Evolutionary conservation across 2,888 invertebrate genomes (phyloP).

Genomic region (Pristionchus arcanus): DNA sequence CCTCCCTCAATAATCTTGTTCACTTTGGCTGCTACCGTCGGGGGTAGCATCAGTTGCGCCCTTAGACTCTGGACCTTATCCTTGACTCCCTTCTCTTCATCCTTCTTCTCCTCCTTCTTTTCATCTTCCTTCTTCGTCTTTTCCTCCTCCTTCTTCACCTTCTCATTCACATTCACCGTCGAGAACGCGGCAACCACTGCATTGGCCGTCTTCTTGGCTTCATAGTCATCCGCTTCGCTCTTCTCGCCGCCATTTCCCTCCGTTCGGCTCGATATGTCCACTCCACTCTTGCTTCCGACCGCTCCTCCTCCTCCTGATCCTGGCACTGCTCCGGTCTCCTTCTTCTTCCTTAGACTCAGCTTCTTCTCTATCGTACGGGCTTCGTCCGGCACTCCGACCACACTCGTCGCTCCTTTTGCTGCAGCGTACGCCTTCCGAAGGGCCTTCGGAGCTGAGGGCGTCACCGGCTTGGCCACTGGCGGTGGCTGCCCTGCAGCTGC

Average conservation of each 20-base stretch:
- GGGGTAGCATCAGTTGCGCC: slow-evolving; percentile 75
- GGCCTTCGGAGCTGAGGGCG: slow-evolving; percentile 65
- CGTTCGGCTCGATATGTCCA: slow-evolving; percentile 56
- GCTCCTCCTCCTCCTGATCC: slow-evolving; percentile 49
- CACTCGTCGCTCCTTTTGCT: slow-evolving; percentile 69
- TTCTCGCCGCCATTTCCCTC: slow-evolving; percentile 57
- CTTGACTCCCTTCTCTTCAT: slow-evolving; percentile 24
- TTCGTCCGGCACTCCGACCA: slow-evolving; percentile 64
- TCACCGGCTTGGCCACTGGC: slow-evolving; percentile 54
- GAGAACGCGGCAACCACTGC: slow-evolving; percentile 77
- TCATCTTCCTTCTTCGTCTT: slow-evolving; percentile 37
- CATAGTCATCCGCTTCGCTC: slow-evolving; percentile 71
- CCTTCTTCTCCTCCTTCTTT: slow-evolving; percentile 42
- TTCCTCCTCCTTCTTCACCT: slow-evolving; percentile 55
- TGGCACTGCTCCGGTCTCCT: slow-evolving; percentile 55
- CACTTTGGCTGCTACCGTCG: slow-evolving; percentile 76
- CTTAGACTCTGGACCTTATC: slow-evolving; percentile 64
- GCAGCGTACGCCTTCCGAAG: slow-evolving; percentile 69
- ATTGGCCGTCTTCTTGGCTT: slow-evolving; percentile 77
- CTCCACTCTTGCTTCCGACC: slow-evolving; percentile 64
- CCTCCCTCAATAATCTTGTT: slow-evolving; percentile 72
- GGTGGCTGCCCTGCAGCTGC: not conserved
- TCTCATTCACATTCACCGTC: slow-evolving; percentile 55
- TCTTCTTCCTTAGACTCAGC: slow-evolving; percentile 67
- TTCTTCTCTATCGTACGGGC: slow-evolving; percentile 70